These are phyloP conservation scores for Cheilosia vulpina DNA, from an alignment of 2,888 invertebrate species.

Conservation along the genomic window DNA sequence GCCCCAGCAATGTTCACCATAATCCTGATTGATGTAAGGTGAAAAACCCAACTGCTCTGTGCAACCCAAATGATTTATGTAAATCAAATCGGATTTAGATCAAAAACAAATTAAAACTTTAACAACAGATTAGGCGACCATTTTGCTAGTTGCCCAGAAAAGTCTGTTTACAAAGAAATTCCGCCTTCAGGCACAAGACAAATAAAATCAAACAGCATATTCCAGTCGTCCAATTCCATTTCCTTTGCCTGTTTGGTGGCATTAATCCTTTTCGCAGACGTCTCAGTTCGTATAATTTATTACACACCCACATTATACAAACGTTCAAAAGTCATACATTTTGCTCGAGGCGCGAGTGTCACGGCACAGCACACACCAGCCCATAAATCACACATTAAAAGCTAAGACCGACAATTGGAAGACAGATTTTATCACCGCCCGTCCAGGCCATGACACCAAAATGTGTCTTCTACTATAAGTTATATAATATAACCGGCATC, in stretches of 20 bases:
- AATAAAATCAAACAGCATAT: background rate
- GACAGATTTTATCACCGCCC: conserved; percentile 39
- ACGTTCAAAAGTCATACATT: conserved; percentile 1
- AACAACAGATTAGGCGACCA: background rate
- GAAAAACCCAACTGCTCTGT: background rate
- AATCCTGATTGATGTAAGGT: conserved; percentile 1
- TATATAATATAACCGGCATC: conserved; percentile 2
- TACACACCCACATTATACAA: background rate
- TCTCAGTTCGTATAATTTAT: conserved; percentile 13
- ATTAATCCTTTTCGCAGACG: conserved; percentile 23
- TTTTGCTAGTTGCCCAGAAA: background rate
- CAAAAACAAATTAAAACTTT: background rate
- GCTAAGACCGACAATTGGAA: conserved; percentile 37
- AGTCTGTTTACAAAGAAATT: background rate
- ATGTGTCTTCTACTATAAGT: conserved; percentile 7
- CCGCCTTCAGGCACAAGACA: background rate
- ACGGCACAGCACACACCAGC: conserved; percentile 3
- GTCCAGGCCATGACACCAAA: conserved; percentile 29
- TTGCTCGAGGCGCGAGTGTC: background rate
- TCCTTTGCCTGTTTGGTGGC: background rate
- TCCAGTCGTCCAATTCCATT: background rate
- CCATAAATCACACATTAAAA: conserved; percentile 58
- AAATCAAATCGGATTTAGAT: conserved; percentile 1
- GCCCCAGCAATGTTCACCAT: background rate
- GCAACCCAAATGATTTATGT: background rate